phyloP scores from a whole-genome alignment of 1,140 invertebrate genomes.

The Chymomyza costata region DNA sequence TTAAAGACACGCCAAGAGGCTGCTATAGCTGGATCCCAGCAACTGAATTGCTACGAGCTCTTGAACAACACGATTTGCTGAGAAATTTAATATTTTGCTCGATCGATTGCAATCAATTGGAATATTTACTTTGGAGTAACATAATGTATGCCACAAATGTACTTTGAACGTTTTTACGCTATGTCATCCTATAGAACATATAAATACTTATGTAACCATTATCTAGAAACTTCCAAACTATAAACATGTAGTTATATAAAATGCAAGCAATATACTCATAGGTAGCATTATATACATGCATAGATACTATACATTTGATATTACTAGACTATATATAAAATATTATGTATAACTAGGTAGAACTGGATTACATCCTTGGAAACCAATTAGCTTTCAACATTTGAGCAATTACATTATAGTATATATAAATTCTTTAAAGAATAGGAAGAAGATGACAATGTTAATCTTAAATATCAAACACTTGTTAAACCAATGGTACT shows the following conservation, averaged over 20 bases:
- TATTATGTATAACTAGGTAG: conserved; percentile 14
- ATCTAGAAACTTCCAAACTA: conserved; percentile 36
- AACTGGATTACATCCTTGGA: conserved; percentile 29
- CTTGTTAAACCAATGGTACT: conserved; percentile 70
- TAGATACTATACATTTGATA: no score
- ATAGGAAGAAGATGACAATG: conserved; percentile 27
- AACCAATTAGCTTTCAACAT: conserved; percentile 53
- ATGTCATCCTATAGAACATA: conserved; percentile 21
- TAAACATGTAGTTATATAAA: conserved; percentile 34
- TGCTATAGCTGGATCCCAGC: conserved; percentile 32
- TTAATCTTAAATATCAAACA: conserved; percentile 40
- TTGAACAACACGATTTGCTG: conserved; percentile 74
- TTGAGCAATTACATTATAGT: conserved; percentile 33
- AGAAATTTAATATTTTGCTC: conserved; percentile 5
- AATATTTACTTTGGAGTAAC: conserved; percentile 64
- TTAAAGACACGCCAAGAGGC: conserved; percentile 66
- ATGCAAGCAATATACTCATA: conserved; percentile 33
- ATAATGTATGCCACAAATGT: conserved; percentile 62
- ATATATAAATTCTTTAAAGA: conserved; percentile 28
- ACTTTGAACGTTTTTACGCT: conserved; percentile 54
- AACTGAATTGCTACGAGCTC: conserved; percentile 62
- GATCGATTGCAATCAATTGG: conserved; percentile 6
- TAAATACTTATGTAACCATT: conserved; percentile 34
- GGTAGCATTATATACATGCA: conserved; percentile 23
- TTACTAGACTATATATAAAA: conserved; percentile 10